Percentiles rank a stretch among this genome's conserved stretches.
Evolutionary conservation across 2,113 vertebrate species (phyloP).

Genomic region (Pterocles burchelli): DNA sequence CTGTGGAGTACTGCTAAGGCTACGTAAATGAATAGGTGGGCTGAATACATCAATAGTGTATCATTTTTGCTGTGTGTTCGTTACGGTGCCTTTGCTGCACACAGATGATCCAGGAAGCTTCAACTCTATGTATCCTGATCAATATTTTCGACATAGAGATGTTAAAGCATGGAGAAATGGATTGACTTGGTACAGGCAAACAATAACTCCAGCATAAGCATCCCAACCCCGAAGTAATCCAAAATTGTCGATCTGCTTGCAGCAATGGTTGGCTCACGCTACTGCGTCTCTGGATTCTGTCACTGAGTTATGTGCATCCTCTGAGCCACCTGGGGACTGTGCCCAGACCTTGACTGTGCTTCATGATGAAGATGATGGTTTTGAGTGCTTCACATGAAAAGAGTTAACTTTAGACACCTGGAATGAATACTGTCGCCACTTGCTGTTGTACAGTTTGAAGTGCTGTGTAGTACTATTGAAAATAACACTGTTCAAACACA

Average conservation of each 20-base stretch:
- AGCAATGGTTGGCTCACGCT: not conserved
- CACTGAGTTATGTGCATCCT: not conserved
- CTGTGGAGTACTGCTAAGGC: not conserved
- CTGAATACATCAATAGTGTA: not conserved
- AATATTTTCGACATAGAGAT: not conserved
- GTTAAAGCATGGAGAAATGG: not conserved
- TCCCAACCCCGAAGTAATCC: not conserved
- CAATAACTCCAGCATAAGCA: not conserved
- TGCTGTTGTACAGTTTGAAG: not conserved
- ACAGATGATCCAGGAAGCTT: not conserved
- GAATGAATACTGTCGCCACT: not conserved
- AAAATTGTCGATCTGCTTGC: not conserved
- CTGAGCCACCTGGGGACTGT: not conserved
- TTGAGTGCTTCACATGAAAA: not conserved
- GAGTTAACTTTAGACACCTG: not conserved
- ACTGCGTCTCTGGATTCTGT: not conserved
- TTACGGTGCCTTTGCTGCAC: not conserved
- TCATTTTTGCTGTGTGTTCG: not conserved
- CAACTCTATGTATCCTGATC: not conserved
- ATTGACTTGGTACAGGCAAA: not conserved
- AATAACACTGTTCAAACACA: not conserved
- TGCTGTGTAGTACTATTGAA: rapidly evolving
- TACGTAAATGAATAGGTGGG: not conserved
- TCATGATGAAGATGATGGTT: not conserved
- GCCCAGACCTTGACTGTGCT: not conserved